phyloP scores from a whole-genome alignment of 2,888 invertebrate genomes.

The Anthophora plumipes region DNA sequence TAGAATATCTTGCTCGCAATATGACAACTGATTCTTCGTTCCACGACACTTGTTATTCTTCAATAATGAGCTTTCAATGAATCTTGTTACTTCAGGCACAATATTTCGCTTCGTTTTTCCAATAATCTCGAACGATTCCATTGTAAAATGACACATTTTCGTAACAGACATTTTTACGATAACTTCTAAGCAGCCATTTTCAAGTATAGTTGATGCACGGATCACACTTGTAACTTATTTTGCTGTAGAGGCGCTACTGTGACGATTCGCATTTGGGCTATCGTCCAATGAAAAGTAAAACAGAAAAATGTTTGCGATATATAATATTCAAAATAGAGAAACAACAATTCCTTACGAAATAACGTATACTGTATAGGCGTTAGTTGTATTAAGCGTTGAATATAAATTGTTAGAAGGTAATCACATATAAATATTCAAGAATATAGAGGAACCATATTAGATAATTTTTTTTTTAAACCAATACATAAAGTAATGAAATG shows the following conservation, averaged over 20 bases:
- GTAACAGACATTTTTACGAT: slow-evolving; percentile 61
- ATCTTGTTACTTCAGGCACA: slow-evolving; percentile 48
- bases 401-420: not conserved
- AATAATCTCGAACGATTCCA: slow-evolving; percentile 75
- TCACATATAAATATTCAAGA: not conserved
- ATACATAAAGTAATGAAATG: slow-evolving; percentile 6
- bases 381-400: not conserved
- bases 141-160: slow-evolving; percentile 76
- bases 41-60: slow-evolving; percentile 47
- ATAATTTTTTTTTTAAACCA: slow-evolving; percentile 6
- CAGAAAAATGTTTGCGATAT: not conserved
- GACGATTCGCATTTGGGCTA: not conserved
- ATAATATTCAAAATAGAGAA: not conserved
- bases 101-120: slow-evolving; percentile 66
- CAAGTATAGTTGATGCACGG: slow-evolving; percentile 52
- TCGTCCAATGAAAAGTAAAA: not conserved
- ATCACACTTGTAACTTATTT: slow-evolving; percentile 17
- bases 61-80: slow-evolving; percentile 48
- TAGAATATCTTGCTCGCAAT: slow-evolving; percentile 53
- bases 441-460: not conserved
- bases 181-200: slow-evolving; percentile 81
- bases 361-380: not conserved
- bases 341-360: not conserved
- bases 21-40: slow-evolving; percentile 55
- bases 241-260: slow-evolving; percentile 35